phyloP scores from a whole-genome alignment of 2,888 invertebrate genomes.

The Conomelus anceps region DNA sequence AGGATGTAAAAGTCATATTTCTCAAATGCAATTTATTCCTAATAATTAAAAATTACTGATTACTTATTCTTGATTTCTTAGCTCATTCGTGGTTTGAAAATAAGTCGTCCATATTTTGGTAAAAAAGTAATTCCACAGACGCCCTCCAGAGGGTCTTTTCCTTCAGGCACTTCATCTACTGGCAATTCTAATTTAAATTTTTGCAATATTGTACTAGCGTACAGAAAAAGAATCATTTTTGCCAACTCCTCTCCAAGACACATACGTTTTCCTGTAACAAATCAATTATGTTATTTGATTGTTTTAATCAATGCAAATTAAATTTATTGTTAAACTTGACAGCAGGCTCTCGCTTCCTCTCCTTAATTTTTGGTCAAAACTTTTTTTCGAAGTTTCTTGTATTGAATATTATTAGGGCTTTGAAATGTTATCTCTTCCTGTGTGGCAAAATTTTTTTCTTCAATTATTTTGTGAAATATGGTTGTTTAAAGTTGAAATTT shows the following conservation, averaged over 20 bases:
- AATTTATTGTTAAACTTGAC: constrained; percentile 11
- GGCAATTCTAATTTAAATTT: constrained; percentile 47
- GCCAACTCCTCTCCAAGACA: constrained; percentile 81
- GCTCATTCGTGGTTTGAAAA: constrained; percentile 23
- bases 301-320: background rate
- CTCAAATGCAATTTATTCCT: background rate
- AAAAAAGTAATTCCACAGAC: constrained; percentile 67
- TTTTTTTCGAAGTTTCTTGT: too few relatives aligned
- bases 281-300: too few relatives aligned
- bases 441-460: too few relatives aligned
- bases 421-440: too few relatives aligned
- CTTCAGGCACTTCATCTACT: constrained; percentile 36
- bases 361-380: too few relatives aligned
- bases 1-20: too few relatives aligned
- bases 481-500: too few relatives aligned
- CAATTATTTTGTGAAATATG: too few relatives aligned
- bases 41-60: too few relatives aligned
- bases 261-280: constrained; percentile 64
- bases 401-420: too few relatives aligned
- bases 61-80: background rate
- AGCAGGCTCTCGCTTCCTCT: too few relatives aligned
- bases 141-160: constrained; percentile 53
- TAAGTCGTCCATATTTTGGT: constrained; percentile 53
- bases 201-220: constrained; percentile 55
- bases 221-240: constrained; percentile 59